These are phyloP conservation scores for Anastatus disparis DNA, from an alignment of 1,140 invertebrate species.

Conservation along the genomic window DNA sequence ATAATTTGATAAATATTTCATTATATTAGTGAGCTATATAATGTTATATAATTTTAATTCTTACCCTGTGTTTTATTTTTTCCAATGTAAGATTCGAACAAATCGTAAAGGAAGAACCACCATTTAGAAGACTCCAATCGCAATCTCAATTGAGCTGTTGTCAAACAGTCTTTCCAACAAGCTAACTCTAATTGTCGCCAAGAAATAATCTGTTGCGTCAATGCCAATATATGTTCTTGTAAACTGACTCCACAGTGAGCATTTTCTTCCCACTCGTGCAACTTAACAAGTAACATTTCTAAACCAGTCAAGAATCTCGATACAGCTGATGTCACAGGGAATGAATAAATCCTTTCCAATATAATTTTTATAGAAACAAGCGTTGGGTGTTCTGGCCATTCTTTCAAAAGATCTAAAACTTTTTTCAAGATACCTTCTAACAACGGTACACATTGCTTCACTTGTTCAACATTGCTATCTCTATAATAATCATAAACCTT, in stretches of 20 bases:
- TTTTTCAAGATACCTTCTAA: conserved; percentile 73
- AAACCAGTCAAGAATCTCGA: conserved; percentile 90
- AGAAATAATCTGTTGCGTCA: conserved; percentile 85
- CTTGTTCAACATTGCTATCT: conserved; percentile 83
- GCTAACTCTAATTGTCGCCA: conserved; percentile 94
- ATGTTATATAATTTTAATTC: too few species aligned
- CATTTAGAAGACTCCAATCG: conserved; percentile 78
- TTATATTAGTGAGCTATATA: too few species aligned
- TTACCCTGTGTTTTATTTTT: conserved; percentile 34
- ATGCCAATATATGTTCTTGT: conserved; percentile 72
- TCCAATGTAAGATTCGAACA: conserved; percentile 69
- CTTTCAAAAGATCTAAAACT: conserved; percentile 76
- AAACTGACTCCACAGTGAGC: conserved; percentile 89
- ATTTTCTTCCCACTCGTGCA: conserved; percentile 92
- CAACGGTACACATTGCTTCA: conserved; percentile 76
- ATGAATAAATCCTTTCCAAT: conserved; percentile 79
- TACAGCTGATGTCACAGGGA: conserved; percentile 83
- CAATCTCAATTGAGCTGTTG: conserved; percentile 72
- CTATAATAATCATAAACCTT: conserved; percentile 84
- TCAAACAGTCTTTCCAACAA: conserved; percentile 84
- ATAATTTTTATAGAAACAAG: conserved; percentile 80
- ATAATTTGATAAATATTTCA: background rate
- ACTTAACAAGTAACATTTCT: conserved; percentile 85
- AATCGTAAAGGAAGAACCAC: conserved; percentile 89
- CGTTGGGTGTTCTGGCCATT: conserved; percentile 93